phyloP scores from a whole-genome alignment of 2,113 vertebrate genomes.

The Erythrolamprus reginae region DNA sequence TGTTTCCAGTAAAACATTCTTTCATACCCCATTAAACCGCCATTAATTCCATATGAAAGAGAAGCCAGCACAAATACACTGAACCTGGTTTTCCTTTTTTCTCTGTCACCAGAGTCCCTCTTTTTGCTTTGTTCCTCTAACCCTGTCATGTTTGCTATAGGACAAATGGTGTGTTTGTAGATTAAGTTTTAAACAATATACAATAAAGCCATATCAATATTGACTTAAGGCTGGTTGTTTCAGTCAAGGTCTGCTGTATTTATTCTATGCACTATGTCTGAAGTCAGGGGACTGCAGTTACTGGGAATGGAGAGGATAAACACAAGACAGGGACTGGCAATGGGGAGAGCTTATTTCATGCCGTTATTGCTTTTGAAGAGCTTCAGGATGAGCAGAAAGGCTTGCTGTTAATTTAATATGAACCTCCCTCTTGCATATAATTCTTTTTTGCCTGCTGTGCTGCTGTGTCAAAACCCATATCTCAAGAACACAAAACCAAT shows the following conservation, averaged over 20 bases:
- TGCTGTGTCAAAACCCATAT: too few relatives aligned
- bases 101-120: not conserved
- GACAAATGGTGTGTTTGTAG: not conserved
- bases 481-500: too few relatives aligned
- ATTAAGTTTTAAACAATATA: not conserved
- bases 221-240: not conserved
- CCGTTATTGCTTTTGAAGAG: not conserved
- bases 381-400: not conserved
- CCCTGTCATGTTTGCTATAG: not conserved
- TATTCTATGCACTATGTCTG: not conserved
- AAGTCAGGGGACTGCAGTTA: not conserved
- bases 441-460: not conserved
- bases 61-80: constrained; percentile 60
- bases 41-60: constrained; percentile 77
- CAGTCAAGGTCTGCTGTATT: not conserved
- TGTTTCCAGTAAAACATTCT: constrained; percentile 78
- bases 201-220: not conserved
- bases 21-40: constrained; percentile 82
- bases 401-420: not conserved
- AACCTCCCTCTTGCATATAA: not conserved
- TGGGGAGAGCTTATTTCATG: not conserved
- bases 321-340: not conserved
- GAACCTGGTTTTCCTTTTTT: constrained; percentile 38
- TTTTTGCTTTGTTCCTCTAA: not conserved
- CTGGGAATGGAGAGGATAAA: not conserved